These are phyloP conservation scores for Tyria jacobaeae DNA, from an alignment of 2,888 invertebrate species.

Conservation along the genomic window DNA sequence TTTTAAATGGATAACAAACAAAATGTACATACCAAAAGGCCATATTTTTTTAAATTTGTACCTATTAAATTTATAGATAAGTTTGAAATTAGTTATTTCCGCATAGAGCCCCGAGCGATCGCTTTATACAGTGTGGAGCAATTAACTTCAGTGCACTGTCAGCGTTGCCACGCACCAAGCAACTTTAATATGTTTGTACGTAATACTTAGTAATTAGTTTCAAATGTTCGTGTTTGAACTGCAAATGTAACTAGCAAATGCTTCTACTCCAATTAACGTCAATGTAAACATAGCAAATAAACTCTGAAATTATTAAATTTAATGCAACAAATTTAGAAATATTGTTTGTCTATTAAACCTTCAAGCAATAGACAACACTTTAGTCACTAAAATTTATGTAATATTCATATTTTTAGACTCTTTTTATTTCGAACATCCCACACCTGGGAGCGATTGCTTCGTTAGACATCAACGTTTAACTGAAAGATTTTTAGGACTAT, in stretches of 20 bases:
- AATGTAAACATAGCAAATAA: not conserved
- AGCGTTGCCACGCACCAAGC: constrained; percentile 36
- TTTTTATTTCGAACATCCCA: no score
- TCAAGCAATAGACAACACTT: no score
- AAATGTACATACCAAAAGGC: no score
- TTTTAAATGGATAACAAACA: no score
- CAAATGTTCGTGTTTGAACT: constrained; percentile 23
- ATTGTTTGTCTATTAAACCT: no score
- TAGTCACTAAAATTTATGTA: no score
- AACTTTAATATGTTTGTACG: constrained; percentile 31
- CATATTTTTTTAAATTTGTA: no score
- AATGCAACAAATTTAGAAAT: no score
- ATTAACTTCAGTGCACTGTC: constrained; percentile 55
- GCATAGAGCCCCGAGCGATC: constrained; percentile 53
- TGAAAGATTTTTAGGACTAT: no score
- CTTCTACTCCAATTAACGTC: not conserved
- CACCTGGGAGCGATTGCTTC: no score
- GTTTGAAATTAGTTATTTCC: constrained; percentile 63
- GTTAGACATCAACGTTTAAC: no score
- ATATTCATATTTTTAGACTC: no score
- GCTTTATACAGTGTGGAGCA: constrained; percentile 53
- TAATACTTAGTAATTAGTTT: constrained; percentile 42
- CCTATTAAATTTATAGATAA: constrained; percentile 43
- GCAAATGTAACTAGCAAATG: constrained; percentile 2
- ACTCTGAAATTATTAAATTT: not conserved